Evolutionary conservation across 2,797 vertebrate species (phyloP).

Genomic region (Zalophus californianus): DNA sequence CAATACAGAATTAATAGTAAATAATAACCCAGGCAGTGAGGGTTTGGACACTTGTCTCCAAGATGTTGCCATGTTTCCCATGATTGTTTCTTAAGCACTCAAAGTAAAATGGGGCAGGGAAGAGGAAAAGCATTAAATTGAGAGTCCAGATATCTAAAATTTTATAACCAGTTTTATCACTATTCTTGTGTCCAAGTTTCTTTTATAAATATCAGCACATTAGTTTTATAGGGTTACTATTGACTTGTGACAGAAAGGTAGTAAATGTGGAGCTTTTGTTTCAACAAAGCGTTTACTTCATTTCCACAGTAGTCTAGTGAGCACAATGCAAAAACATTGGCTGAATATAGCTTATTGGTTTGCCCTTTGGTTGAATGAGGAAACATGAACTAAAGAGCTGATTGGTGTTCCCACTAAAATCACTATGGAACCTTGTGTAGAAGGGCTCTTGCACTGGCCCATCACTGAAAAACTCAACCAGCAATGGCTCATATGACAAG

Average conservation of each 20-base stretch:
- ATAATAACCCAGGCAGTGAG: neutral
- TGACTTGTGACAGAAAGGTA: neutral
- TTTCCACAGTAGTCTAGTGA: neutral
- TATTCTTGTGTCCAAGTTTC: neutral
- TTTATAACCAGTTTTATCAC: neutral
- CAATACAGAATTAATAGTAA: neutral
- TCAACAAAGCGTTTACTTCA: neutral
- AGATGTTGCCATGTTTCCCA: neutral
- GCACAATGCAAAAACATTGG: neutral
- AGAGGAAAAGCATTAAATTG: neutral
- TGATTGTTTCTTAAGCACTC: neutral
- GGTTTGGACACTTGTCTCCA: neutral
- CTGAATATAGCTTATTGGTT: neutral
- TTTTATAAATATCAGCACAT: neutral
- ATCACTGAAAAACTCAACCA: neutral
- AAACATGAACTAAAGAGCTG: neutral
- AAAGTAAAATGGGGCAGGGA: neutral
- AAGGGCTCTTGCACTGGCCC: neutral
- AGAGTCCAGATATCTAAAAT: neutral
- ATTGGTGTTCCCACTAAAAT: neutral
- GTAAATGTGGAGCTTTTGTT: neutral
- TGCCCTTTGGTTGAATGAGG: neutral
- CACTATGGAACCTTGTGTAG: neutral
- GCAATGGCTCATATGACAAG: neutral
- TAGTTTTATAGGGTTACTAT: neutral